phyloP scores from a whole-genome alignment of 2,888 invertebrate genomes.

The Thysanoteuthis rhombus region DNA sequence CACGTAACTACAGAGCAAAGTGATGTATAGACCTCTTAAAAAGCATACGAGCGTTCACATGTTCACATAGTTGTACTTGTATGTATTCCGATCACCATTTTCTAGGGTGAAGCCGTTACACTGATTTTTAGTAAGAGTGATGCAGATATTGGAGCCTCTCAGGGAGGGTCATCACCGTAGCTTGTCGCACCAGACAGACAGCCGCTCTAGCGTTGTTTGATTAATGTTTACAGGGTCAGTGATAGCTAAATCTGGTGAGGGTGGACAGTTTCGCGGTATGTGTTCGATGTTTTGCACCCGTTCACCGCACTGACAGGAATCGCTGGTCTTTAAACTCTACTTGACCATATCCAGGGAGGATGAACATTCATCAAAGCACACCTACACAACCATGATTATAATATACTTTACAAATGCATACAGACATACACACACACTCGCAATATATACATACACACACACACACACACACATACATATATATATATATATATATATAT shows the following conservation, averaged over 20 bases:
- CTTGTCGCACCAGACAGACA: no score
- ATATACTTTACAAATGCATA: background rate
- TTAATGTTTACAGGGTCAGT: no score
- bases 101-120: background rate
- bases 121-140: background rate
- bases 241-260: no score
- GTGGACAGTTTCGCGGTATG: no score
- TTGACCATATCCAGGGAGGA: no score
- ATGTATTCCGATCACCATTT: background rate
- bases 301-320: no score
- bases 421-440: background rate
- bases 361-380: background rate
- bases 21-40: background rate
- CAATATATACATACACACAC: background rate
- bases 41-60: background rate
- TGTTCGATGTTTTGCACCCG: no score
- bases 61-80: background rate
- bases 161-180: no score
- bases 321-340: no score
- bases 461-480: background rate
- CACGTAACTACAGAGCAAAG: background rate
- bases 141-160: background rate
- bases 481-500: background rate
- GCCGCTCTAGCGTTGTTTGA: no score
- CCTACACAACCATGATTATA: background rate